Base-by-base conservation (phyloP, 2,797 vertebrate species). In the Lycodopsis pacificus region DNA sequence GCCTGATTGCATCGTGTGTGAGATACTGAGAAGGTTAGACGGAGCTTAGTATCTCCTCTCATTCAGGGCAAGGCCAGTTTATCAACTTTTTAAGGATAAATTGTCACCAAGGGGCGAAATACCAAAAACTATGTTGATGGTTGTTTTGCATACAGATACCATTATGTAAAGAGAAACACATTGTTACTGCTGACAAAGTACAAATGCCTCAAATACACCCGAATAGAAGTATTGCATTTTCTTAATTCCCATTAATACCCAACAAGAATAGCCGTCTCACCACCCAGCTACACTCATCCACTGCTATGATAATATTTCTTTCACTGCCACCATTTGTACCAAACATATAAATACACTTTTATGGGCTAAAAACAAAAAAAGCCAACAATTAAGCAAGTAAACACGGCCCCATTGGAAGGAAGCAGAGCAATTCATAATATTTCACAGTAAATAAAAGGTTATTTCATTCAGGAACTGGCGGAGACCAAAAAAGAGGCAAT, bases 1-100 rank as follows among this genome's bases (percentile, higher is more conserved):
- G 30, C 34, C 66, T 59, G 48, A 71, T 57, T 81, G 89, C 90
- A 70, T 92, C 88, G 65, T 93, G 93, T 94, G 91, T 91, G 80
- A 86, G 81, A 87, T 90, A 85, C 58, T n/a, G 61, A 82, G 85
- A 91, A 86, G 88, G 85, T 83, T 77, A 82, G 51, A 82, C 71
- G 54, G 42, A 80, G 51, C 67, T 48, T n/a, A 61, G 17, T 62
- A 56, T 48, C 40, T 77, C 58, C 20, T 79, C 73, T 77, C 65
- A 54, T 59, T 58, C 17, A 62, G 19, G 83, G 42, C 80, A 77
- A 89, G 85, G 86, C 49, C 83, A 63, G 32, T n/a, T 9, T 8
- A 54, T 64, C 11, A 71, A 36, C 38, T 38, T 1, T 63, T 32
- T 36, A 32, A 22, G 17, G 19, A 25, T 44, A 67, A 72, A 54